These are phyloP conservation scores for Lasioglossum pauxillum DNA, from an alignment of 2,888 invertebrate species.

Conservation along the genomic window DNA sequence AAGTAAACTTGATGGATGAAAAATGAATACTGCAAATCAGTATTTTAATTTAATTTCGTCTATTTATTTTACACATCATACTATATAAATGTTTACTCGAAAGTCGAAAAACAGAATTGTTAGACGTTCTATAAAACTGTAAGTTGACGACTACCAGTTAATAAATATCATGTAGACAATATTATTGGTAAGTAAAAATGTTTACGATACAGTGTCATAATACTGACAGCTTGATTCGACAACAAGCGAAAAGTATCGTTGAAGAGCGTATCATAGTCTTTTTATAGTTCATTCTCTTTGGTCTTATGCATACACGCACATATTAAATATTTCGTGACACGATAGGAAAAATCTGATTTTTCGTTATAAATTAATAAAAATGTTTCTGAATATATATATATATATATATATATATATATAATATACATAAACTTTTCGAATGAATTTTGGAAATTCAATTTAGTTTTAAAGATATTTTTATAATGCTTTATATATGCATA, in stretches of 20 bases:
- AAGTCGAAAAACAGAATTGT: slow-evolving; percentile 32
- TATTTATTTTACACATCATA: slow-evolving; percentile 26
- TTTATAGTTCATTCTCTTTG: slow-evolving; percentile 29
- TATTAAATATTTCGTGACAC: background rate
- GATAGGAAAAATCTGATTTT: background rate
- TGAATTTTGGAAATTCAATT: slow-evolving; percentile 14
- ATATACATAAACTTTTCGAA: background rate
- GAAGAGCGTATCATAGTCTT: slow-evolving; percentile 36
- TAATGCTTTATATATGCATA: slow-evolving; percentile 31
- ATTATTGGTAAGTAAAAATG: slow-evolving; percentile 62
- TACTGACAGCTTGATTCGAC: slow-evolving; percentile 56
- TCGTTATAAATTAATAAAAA: background rate
- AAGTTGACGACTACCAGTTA: slow-evolving; percentile 38
- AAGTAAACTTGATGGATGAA: slow-evolving; percentile 28
- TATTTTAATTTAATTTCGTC: slow-evolving; percentile 20
- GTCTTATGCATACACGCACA: slow-evolving; percentile 28
- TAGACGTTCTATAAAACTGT: slow-evolving; percentile 17
- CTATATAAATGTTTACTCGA: slow-evolving; percentile 28
- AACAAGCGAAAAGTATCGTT: slow-evolving; percentile 50
- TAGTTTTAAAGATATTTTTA: slow-evolving; percentile 35
- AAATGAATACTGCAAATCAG: slow-evolving; percentile 53
- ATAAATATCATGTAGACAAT: slow-evolving; percentile 58
- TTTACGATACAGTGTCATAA: slow-evolving; percentile 44
- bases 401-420: background rate
- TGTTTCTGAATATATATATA: background rate